phyloP scores from a whole-genome alignment of 2,797 vertebrate genomes.

The Sebastes itinus region DNA sequence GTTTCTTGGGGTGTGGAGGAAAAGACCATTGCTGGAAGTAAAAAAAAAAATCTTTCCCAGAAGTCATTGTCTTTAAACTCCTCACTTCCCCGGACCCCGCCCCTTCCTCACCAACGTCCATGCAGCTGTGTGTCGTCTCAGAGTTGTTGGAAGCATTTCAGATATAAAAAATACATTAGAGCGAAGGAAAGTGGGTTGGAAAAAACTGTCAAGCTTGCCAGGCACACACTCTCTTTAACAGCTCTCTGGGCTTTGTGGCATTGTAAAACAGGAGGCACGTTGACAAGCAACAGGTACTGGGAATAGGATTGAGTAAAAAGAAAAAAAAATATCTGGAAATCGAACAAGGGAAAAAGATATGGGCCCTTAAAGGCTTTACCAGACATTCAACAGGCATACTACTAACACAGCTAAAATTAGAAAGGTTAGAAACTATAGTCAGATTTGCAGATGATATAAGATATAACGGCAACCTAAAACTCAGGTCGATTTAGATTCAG shows the following conservation, averaged over 20 bases:
- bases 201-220: slow-evolving; percentile 27
- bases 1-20: slow-evolving; percentile 52
- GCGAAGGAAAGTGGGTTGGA: slow-evolving; percentile 40
- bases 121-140: slow-evolving; percentile 43
- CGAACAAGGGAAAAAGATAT: not conserved
- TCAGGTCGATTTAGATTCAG: not conserved
- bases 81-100: slow-evolving; percentile 32
- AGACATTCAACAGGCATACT: not conserved
- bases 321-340: not conserved
- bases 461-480: not conserved
- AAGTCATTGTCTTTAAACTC: slow-evolving; percentile 61
- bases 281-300: slow-evolving; percentile 49
- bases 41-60: slow-evolving; percentile 57
- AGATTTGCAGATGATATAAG: not conserved
- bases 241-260: slow-evolving; percentile 19
- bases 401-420: not conserved
- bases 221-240: slow-evolving; percentile 43
- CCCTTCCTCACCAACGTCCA: not conserved
- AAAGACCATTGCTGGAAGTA: slow-evolving; percentile 40
- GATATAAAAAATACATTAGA: slow-evolving; percentile 59
- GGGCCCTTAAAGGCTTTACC: not conserved
- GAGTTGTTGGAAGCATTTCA: slow-evolving; percentile 34
- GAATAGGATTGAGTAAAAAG: not conserved
- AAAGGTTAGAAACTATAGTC: not conserved
- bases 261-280: slow-evolving; percentile 42